These are phyloP conservation scores for Ptyas mucosa DNA, from an alignment of 2,113 vertebrate species.

Conservation along the genomic window DNA sequence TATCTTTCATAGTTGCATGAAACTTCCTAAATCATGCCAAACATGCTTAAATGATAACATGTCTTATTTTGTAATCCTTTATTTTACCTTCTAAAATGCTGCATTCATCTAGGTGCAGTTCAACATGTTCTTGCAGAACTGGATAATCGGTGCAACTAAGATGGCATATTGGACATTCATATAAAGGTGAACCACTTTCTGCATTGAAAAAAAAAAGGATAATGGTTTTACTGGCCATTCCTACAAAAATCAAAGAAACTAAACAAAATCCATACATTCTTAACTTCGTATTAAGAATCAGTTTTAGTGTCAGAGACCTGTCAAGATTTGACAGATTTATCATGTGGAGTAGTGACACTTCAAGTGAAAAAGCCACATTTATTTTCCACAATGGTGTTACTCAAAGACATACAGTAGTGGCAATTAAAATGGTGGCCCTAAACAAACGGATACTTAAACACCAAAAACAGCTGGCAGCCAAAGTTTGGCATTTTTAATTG, in stretches of 20 bases:
- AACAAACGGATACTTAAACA: not conserved
- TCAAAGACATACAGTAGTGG: not conserved
- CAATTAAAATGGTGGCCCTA: not conserved
- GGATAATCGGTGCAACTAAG: constrained; percentile 73
- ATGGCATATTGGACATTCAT: constrained; percentile 85
- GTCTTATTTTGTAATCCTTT: not conserved
- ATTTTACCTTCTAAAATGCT: constrained; percentile 66
- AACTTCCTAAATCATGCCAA: not conserved
- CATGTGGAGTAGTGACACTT: not conserved
- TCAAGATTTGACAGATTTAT: not conserved
- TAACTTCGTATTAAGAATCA: not conserved
- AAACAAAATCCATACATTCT: not conserved
- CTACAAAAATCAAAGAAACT: not conserved
- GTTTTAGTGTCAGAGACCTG: not conserved
- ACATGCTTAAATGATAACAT: not conserved
- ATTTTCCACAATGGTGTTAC: not conserved
- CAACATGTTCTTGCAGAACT: constrained; percentile 85
- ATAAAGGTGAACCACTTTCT: constrained; percentile 54
- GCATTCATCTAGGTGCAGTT: constrained; percentile 80
- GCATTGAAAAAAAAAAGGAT: constrained; percentile 44
- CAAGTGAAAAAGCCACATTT: not conserved
- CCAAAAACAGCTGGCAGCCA: not conserved
- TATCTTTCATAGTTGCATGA: not conserved
- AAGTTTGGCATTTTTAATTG: not conserved
- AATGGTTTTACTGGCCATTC: not conserved